These are phyloP conservation scores for Bellardia bayeri DNA, from an alignment of 2,888 invertebrate species.

Conservation along the genomic window DNA sequence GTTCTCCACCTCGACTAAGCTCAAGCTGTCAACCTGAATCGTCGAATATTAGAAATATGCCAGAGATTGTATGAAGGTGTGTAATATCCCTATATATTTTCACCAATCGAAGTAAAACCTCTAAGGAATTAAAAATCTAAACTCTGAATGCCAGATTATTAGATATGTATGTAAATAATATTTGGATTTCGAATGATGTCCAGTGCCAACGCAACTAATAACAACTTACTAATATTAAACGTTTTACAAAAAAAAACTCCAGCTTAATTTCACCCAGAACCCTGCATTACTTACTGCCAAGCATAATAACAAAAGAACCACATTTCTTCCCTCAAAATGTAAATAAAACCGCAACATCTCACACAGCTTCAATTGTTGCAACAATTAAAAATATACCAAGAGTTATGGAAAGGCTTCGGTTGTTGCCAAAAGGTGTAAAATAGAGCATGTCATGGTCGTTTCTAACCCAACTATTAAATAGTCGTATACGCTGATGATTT, in stretches of 20 bases:
- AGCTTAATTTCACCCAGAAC: not conserved
- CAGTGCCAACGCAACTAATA: too few relatives aligned
- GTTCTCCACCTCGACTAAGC: too few relatives aligned
- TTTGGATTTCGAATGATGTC: too few relatives aligned
- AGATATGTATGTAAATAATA: too few relatives aligned
- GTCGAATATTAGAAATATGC: too few relatives aligned
- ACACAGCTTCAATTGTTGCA: slow-evolving; percentile 30
- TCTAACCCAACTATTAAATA: slow-evolving; percentile 54
- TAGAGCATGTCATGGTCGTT: slow-evolving; percentile 64
- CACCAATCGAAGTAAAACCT: too few relatives aligned
- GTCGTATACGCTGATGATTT: slow-evolving; percentile 17
- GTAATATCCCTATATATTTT: too few relatives aligned
- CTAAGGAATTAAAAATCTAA: too few relatives aligned
- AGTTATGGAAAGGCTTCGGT: not conserved
- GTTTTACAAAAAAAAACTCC: not conserved
- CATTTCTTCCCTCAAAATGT: not conserved
- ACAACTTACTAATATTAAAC: too few relatives aligned
- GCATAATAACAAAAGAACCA: not conserved
- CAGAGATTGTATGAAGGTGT: too few relatives aligned
- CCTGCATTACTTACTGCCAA: not conserved
- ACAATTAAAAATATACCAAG: not conserved
- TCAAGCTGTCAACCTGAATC: too few relatives aligned
- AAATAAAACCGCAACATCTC: slow-evolving; percentile 13
- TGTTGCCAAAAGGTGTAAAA: slow-evolving; percentile 52
- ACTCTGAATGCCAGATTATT: too few relatives aligned